A percentile compares a stretch with the other conserved stretches of the same genome.
These are phyloP conservation scores for Hyphantria cunea DNA, from an alignment of 1,140 invertebrate species.

Conservation along the genomic window DNA sequence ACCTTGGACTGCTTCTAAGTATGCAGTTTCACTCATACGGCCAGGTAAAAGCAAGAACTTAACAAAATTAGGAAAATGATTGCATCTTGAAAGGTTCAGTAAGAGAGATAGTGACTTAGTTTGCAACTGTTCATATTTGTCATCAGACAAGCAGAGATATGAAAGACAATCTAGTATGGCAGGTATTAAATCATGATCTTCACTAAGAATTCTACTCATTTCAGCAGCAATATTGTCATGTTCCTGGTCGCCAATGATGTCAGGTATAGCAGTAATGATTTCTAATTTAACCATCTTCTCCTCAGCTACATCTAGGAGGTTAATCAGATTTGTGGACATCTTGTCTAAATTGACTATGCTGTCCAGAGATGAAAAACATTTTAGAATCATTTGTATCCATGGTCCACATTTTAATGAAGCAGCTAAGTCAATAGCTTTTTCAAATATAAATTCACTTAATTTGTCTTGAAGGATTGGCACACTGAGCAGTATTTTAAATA, in stretches of 20 bases:
- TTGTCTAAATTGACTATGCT: conserved; percentile 56
- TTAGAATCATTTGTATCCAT: conserved; percentile 72
- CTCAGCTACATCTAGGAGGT: conserved; percentile 66
- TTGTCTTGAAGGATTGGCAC: conserved; percentile 67
- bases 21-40: conserved; percentile 47
- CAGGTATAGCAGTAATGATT: conserved; percentile 77
- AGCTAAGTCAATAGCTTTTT: conserved; percentile 67
- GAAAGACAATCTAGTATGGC: conserved; percentile 75
- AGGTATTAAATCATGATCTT: conserved; percentile 70
- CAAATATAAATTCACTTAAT: conserved; percentile 66
- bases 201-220: conserved; percentile 67
- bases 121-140: conserved; percentile 65
- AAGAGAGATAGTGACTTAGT: conserved; percentile 70
- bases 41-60: conserved; percentile 70
- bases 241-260: conserved; percentile 71
- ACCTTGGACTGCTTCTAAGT: conserved; percentile 59
- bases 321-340: conserved; percentile 64
- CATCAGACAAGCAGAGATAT: conserved; percentile 68
- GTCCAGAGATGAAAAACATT: conserved; percentile 68
- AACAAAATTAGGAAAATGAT: conserved; percentile 72
- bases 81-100: conserved; percentile 55
- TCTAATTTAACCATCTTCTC: conserved; percentile 68
- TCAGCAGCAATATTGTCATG: conserved; percentile 70
- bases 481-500: conserved; percentile 71
- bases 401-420: conserved; percentile 57